Evolutionary conservation across 2,797 vertebrate genomes (phyloP).

Genomic region (Gambusia yucatana): DNA sequence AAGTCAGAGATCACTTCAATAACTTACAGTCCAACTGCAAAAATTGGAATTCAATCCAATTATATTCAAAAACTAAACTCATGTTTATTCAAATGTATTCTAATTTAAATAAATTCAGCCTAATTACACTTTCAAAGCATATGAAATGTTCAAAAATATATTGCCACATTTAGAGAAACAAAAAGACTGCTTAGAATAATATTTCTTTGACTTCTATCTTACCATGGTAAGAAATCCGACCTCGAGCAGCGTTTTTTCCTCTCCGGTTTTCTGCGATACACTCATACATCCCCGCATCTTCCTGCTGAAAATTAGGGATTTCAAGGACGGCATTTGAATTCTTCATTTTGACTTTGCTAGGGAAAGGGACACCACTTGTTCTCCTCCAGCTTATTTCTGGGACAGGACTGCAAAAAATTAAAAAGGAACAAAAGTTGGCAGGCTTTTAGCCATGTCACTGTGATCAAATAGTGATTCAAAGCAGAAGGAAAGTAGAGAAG

Average conservation of each 20-base stretch:
- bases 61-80: background rate
- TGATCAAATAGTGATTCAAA: conserved; percentile 58
- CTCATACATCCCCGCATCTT: conserved; percentile 92
- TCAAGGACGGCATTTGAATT: conserved; percentile 91
- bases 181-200: background rate
- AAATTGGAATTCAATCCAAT: background rate
- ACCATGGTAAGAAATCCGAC: conserved; percentile 94
- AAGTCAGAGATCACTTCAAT: background rate
- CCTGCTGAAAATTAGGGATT: conserved; percentile 92
- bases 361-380: conserved; percentile 89
- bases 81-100: background rate
- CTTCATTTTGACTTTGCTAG: conserved; percentile 88
- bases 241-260: conserved; percentile 90
- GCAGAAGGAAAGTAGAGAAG: conserved; percentile 24
- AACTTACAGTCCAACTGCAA: background rate
- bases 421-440: conserved; percentile 44
- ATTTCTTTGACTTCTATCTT: conserved; percentile 45
- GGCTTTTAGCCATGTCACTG: conserved; percentile 43
- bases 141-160: background rate
- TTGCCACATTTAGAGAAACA: background rate
- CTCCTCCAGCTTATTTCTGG: conserved; percentile 95
- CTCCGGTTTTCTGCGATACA: conserved; percentile 93
- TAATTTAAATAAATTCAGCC: background rate
- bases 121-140: background rate
- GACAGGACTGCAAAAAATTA: conserved; percentile 84